Conservation (phyloP, 2,888 invertebrate genomes). For the Zygaena filipendulae region DNA sequence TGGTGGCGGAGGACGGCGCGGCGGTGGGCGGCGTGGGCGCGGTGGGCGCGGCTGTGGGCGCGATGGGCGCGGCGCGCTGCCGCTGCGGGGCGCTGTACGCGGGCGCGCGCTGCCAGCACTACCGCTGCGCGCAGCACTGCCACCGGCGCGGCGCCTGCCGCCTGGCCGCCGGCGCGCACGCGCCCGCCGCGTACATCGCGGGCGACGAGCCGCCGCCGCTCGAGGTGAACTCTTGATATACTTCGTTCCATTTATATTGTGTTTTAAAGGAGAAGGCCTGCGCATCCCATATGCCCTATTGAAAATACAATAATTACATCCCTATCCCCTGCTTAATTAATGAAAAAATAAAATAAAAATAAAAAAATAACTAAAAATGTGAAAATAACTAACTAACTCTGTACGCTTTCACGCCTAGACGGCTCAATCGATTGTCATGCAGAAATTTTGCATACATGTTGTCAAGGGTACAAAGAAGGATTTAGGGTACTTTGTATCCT, state of each 20-base stretch:
- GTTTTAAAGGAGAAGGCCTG: constrained; percentile 36
- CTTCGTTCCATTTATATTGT: no score
- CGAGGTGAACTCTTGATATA: no score
- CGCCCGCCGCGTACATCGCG: constrained; percentile 27
- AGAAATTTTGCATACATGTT: no score
- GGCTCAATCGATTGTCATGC: no score
- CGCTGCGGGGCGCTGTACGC: constrained; percentile 71
- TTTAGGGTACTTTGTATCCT: no score
- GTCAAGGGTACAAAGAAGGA: no score
- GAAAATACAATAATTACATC: constrained; percentile 78
- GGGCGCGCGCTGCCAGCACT: constrained; percentile 74
- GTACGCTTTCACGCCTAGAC: no score
- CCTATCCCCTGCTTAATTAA: no score
- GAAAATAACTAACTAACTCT: no score
- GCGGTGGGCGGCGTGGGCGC: constrained; percentile 13
- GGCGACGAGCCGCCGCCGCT: constrained; percentile 47
- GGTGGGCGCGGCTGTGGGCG: constrained; percentile 14
- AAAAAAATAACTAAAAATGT: no score
- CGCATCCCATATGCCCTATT: constrained; percentile 74
- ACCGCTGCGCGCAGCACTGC: constrained; percentile 76
- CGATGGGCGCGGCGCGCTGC: constrained; percentile 47
- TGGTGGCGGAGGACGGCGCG: constrained; percentile 9
- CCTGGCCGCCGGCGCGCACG: constrained; percentile 14
- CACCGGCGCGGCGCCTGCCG: constrained; percentile 45
- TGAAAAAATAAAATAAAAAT: no score